These are phyloP conservation scores for Bujurquina vittata DNA, from an alignment of 2,113 vertebrate species.

Conservation along the genomic window DNA sequence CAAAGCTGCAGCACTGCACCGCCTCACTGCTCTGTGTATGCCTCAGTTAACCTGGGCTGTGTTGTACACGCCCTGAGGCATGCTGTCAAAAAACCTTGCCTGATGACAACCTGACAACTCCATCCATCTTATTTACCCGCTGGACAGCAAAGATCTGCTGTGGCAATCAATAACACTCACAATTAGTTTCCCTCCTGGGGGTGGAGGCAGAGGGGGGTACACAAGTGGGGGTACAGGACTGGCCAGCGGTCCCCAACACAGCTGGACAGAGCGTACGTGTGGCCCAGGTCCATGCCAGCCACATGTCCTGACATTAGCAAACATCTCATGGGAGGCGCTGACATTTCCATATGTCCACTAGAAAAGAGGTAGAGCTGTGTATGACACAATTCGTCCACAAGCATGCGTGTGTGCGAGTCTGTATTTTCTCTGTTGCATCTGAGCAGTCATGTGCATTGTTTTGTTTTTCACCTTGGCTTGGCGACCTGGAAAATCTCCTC, in stretches of 20 bases:
- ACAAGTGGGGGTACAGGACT: constrained; percentile 6
- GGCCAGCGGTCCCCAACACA: constrained; percentile 59
- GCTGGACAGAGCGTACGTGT: constrained; percentile 64
- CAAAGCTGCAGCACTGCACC: constrained; percentile 42
- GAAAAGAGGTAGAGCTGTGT: constrained; percentile 33
- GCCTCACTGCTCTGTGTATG: constrained; percentile 33
- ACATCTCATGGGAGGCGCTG: constrained; percentile 61
- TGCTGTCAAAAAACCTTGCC: constrained; percentile 72
- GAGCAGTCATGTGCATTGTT: constrained; percentile 51
- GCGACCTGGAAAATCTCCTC: constrained; percentile 75
- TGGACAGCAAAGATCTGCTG: constrained; percentile 68
- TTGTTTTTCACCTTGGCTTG: constrained; percentile 75
- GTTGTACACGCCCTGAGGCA: constrained; percentile 68
- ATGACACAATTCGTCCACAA: not conserved
- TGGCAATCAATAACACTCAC: constrained; percentile 82
- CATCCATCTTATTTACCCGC: constrained; percentile 81
- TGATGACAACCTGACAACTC: constrained; percentile 81
- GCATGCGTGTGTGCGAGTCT: not conserved
- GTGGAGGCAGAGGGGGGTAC: constrained; percentile 42
- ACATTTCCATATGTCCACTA: constrained; percentile 72
- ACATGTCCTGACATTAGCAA: constrained; percentile 76
- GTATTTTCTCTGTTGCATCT: constrained; percentile 12
- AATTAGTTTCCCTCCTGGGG: constrained; percentile 78
- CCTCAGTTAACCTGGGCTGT: constrained; percentile 66
- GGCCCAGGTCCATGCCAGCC: constrained; percentile 61